Evolutionary conservation across 2,888 invertebrate species (phyloP).

Genomic region (Zootermopsis nevadensis): DNA sequence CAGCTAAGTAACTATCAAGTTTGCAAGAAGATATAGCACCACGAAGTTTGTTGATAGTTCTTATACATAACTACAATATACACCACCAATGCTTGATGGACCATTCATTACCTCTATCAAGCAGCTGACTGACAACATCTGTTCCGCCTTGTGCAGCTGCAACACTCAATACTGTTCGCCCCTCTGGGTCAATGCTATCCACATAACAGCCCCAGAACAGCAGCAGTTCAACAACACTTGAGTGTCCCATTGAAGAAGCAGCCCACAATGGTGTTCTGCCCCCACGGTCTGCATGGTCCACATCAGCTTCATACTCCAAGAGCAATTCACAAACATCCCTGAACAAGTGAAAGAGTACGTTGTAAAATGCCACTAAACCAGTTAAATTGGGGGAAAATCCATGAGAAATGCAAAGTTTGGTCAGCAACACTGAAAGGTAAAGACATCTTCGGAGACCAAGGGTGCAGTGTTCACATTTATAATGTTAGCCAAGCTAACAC

Average conservation of each 20-base stretch:
- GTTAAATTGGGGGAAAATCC: no score
- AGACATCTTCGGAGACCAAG: no score
- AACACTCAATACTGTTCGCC: slow-evolving; percentile 87
- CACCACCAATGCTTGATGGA: no score
- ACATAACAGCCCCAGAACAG: slow-evolving; percentile 97
- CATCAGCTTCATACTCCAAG: slow-evolving; percentile 91
- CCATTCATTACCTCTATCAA: slow-evolving; percentile 77
- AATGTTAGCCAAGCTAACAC: no score
- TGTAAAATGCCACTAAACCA: no score
- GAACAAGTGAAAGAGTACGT: background rate
- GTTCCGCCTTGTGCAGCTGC: slow-evolving; percentile 89
- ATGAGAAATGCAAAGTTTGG: no score
- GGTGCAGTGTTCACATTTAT: no score
- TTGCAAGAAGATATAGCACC: no score
- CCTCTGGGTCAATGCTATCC: slow-evolving; percentile 94
- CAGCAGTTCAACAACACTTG: slow-evolving; percentile 83
- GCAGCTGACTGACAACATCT: slow-evolving; percentile 87
- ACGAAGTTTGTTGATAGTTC: no score
- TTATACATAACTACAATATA: no score
- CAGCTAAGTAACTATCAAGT: no score
- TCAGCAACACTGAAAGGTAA: no score
- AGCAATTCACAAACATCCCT: slow-evolving; percentile 79
- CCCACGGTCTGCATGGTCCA: slow-evolving; percentile 84
- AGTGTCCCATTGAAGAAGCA: slow-evolving; percentile 92
- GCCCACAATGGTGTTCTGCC: slow-evolving; percentile 92